Evolutionary conservation across 2,888 invertebrate genomes (phyloP).

Genomic region (Macrostomum cliftonense): DNA sequence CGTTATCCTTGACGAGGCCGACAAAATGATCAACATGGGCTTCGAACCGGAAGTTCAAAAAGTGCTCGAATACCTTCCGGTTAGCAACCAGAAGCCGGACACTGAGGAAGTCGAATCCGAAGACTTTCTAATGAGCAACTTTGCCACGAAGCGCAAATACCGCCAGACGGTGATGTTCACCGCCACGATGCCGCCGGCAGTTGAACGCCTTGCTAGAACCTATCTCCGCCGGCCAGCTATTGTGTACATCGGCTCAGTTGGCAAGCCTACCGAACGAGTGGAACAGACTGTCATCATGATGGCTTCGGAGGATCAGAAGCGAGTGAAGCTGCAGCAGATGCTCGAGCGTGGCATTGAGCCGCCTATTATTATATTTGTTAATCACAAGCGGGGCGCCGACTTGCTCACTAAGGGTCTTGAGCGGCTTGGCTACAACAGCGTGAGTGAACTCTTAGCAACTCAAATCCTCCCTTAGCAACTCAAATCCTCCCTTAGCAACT

Average conservation of each 20-base stretch:
- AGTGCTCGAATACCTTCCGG: conserved; percentile 91
- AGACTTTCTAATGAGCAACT: conserved; percentile 68
- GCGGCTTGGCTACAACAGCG: conserved; percentile 52
- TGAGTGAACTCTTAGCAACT: not conserved
- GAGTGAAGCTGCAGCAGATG: conserved; percentile 82
- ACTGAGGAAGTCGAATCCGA: conserved; percentile 93
- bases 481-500: no score
- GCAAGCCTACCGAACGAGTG: conserved; percentile 88
- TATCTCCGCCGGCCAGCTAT: conserved; percentile 87
- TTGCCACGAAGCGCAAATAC: conserved; percentile 70
- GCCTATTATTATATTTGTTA: conserved; percentile 96
- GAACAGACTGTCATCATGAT: conserved; percentile 93
- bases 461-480: no score
- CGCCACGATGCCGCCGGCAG: conserved; percentile 95
- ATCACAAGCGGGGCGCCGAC: conserved; percentile 98
- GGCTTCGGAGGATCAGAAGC: conserved; percentile 70
- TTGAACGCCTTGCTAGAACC: conserved; percentile 78
- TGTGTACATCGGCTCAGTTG: conserved; percentile 84
- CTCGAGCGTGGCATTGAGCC: conserved; percentile 68
- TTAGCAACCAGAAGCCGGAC: conserved; percentile 90
- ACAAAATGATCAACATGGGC: conserved; percentile 99
- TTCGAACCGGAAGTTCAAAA: conserved; percentile 90
- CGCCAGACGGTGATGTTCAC: conserved; percentile 94
- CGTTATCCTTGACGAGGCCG: conserved; percentile 64
- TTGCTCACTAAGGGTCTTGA: conserved; percentile 86